phyloP scores from a whole-genome alignment of 2,888 invertebrate genomes.

The Andrena camellia region DNA sequence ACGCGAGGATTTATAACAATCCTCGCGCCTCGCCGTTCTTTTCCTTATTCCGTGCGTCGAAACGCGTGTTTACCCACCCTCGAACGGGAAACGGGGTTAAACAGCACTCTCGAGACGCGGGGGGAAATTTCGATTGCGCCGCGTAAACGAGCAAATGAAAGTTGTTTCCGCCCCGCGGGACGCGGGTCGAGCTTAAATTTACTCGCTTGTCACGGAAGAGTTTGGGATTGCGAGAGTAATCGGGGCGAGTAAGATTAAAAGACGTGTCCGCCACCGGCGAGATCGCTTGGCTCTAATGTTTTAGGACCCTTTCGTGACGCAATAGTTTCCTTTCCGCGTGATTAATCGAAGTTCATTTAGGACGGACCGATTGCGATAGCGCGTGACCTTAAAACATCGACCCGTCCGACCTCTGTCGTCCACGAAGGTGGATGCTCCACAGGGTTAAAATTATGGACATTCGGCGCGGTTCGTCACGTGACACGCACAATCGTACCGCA shows the following conservation, averaged over 20 bases:
- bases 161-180: background rate
- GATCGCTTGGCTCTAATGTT: background rate
- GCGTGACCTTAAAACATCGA: conserved; percentile 40
- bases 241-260: background rate
- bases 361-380: conserved; percentile 1
- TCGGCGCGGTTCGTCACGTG: conserved; percentile 25
- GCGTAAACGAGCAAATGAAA: background rate
- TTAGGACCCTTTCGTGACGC: background rate
- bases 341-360: conserved; percentile 7
- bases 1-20: conserved; percentile 33
- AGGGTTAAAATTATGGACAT: conserved; percentile 25
- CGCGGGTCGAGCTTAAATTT: no score
- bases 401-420: background rate
- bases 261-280: no score
- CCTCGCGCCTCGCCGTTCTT: background rate
- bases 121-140: background rate
- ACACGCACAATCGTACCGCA: conserved; percentile 15
- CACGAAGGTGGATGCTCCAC: background rate
- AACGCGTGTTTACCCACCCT: background rate
- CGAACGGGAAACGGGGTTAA: background rate
- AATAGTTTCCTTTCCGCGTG: background rate
- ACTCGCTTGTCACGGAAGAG: no score
- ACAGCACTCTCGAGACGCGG: background rate
- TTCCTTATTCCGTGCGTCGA: background rate
- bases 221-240: background rate